Evolutionary conservation across 2,113 vertebrate genomes (phyloP).

Genomic region (Salvelinus namaycush): DNA sequence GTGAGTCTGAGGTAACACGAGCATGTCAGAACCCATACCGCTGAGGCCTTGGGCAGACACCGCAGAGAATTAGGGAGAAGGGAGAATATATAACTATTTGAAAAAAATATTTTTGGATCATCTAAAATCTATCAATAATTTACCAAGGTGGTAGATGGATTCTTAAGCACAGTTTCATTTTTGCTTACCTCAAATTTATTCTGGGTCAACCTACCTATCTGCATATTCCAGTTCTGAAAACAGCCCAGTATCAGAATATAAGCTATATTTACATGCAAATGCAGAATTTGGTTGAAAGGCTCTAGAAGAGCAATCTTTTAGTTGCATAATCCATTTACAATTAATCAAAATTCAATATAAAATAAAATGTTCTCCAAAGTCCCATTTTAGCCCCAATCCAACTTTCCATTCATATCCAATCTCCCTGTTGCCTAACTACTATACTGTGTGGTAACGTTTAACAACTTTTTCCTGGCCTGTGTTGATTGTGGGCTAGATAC

Average conservation of each 20-base stretch:
- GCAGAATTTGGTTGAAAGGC: not conserved
- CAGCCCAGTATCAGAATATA: not conserved
- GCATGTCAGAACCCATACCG: conserved; percentile 1
- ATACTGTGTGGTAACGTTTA: too few species aligned
- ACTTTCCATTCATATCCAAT: conserved; percentile 1
- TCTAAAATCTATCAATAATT: too few species aligned
- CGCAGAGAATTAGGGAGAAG: not conserved
- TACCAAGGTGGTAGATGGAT: not conserved
- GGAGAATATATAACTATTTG: not conserved
- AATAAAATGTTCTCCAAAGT: not conserved
- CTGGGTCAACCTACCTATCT: not conserved
- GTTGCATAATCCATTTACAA: not conserved
- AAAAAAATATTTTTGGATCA: too few species aligned
- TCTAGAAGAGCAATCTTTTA: not conserved
- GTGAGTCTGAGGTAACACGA: conserved; percentile 4
- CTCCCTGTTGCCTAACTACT: not conserved
- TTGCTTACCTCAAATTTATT: not conserved
- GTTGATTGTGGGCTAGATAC: not conserved
- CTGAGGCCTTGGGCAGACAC: not conserved
- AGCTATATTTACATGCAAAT: conserved; percentile 4
- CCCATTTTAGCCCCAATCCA: not conserved
- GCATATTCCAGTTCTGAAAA: not conserved
- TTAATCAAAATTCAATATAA: not conserved
- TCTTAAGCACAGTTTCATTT: not conserved
- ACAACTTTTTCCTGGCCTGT: too few species aligned